These are phyloP conservation scores for Aradophagus sp. DNA, from an alignment of 1,140 invertebrate species.

Conservation along the genomic window DNA sequence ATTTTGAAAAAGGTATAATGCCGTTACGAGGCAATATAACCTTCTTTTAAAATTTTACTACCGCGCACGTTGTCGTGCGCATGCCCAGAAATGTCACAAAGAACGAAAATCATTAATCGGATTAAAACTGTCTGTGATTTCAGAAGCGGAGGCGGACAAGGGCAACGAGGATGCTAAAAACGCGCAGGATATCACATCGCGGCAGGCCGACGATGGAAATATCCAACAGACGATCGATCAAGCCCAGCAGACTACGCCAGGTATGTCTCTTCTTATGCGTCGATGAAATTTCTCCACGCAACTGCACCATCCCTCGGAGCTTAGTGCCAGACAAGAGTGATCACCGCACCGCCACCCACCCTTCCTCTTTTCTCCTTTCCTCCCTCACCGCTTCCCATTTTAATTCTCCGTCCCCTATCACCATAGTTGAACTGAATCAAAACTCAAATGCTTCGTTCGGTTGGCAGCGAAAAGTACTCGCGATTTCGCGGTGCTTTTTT, in stretches of 20 bases:
- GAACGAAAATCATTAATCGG: too few relatives aligned
- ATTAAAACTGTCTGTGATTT: too few relatives aligned
- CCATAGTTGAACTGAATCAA: too few relatives aligned
- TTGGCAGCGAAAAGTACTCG: too few relatives aligned
- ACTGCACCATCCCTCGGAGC: slow-evolving; percentile 41
- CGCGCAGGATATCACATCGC: slow-evolving; percentile 50
- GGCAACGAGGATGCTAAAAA: slow-evolving; percentile 50
- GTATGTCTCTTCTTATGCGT: slow-evolving; percentile 59
- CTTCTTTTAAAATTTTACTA: too few relatives aligned
- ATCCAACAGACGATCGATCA: slow-evolving; percentile 63
- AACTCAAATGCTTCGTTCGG: too few relatives aligned
- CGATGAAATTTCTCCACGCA: slow-evolving; percentile 55
- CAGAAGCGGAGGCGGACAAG: slow-evolving; percentile 48
- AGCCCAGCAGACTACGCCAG: slow-evolving; percentile 66
- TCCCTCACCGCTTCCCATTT: slow-evolving; percentile 5
- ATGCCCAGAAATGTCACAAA: too few relatives aligned
- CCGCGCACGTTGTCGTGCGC: too few relatives aligned
- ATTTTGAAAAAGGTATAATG: too few relatives aligned
- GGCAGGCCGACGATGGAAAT: slow-evolving; percentile 54
- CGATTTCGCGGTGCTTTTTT: too few relatives aligned
- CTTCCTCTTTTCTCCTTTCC: slow-evolving; percentile 9
- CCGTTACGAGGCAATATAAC: too few relatives aligned
- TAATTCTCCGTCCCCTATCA: slow-evolving; percentile 1
- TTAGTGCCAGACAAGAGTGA: slow-evolving; percentile 40
- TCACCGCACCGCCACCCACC: slow-evolving; percentile 11